phyloP scores from a whole-genome alignment of 2,888 invertebrate species.

The Anarsia innoxiella region DNA sequence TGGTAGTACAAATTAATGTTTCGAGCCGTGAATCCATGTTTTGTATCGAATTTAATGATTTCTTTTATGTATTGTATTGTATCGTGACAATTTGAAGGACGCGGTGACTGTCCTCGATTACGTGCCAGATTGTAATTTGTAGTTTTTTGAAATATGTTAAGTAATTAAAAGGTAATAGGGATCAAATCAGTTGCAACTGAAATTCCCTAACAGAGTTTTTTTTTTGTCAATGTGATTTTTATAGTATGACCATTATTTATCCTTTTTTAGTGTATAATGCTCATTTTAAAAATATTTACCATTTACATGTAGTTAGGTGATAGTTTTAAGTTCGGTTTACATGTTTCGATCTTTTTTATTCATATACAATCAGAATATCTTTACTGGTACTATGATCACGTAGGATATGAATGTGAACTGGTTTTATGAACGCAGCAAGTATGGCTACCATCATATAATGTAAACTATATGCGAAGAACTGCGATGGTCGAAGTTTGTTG shows the following conservation, averaged over 20 bases:
- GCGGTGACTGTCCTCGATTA: constrained; percentile 51
- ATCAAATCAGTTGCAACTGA: constrained; percentile 45
- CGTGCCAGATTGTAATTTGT: constrained; percentile 70
- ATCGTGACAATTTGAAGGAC: constrained; percentile 47
- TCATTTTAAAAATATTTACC: constrained; percentile 70
- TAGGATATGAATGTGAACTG: neutral
- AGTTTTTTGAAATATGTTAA: constrained; percentile 54
- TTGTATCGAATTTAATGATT: constrained; percentile 12
- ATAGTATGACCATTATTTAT: constrained; percentile 65
- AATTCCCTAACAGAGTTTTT: constrained; percentile 32
- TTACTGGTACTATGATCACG: neutral
- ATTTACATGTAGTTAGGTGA: constrained; percentile 59
- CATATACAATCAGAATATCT: constrained; percentile 15
- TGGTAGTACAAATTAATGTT: constrained; percentile 62
- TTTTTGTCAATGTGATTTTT: constrained; percentile 56
- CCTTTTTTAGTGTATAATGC: constrained; percentile 66
- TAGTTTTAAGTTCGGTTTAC: constrained; percentile 58
- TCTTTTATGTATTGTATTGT: constrained; percentile 24
- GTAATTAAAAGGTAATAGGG: constrained; percentile 43
- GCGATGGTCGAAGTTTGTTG: too few species aligned
- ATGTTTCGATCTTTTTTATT: constrained; percentile 38
- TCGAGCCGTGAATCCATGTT: constrained; percentile 11
- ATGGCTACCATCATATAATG: too few species aligned
- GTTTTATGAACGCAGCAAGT: neutral
- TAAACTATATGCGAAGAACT: too few species aligned